Percentiles rank a stretch among this genome's conserved stretches.
phyloP scores from a whole-genome alignment of 1,140 invertebrate genomes.

The Formica selysi region DNA sequence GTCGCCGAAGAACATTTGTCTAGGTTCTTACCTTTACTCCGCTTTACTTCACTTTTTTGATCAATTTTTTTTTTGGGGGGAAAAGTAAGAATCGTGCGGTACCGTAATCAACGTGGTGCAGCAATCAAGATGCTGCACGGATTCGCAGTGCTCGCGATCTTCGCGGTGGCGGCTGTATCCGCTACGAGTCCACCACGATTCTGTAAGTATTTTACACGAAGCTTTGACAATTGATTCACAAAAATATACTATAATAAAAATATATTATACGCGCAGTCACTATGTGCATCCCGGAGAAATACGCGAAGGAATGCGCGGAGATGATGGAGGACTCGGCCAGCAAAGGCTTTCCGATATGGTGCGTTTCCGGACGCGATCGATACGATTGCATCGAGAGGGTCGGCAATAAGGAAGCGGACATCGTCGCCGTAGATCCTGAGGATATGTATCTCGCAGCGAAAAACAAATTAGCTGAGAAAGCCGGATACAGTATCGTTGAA shows the following conservation, averaged over 20 bases:
- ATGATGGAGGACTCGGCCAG: constrained; percentile 89
- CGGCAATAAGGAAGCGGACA: constrained; percentile 91
- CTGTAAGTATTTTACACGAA: constrained; percentile 59
- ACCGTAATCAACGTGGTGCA: neutral
- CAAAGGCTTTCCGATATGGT: constrained; percentile 88
- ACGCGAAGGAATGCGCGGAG: constrained; percentile 88
- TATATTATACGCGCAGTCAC: constrained; percentile 86
- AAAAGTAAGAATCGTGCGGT: neutral
- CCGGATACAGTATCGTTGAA: constrained; percentile 90
- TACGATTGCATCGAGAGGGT: constrained; percentile 92
- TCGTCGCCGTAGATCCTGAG: constrained; percentile 93
- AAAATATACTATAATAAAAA: neutral
- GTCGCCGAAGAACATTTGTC: neutral
- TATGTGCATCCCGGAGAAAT: constrained; percentile 90
- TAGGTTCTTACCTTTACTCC: too few relatives aligned
- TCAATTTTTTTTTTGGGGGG: neutral
- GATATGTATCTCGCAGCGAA: constrained; percentile 94
- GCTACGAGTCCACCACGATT: constrained; percentile 2
- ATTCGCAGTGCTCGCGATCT: constrained; percentile 11
- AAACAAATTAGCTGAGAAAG: constrained; percentile 88
- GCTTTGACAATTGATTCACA: neutral
- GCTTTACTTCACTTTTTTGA: neutral
- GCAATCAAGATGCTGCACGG: constrained; percentile 21
- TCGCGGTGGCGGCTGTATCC: neutral
- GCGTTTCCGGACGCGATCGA: constrained; percentile 90